Evolutionary conservation across 2,113 vertebrate species (phyloP).

Genomic region (Pachycephala philippinensis): DNA sequence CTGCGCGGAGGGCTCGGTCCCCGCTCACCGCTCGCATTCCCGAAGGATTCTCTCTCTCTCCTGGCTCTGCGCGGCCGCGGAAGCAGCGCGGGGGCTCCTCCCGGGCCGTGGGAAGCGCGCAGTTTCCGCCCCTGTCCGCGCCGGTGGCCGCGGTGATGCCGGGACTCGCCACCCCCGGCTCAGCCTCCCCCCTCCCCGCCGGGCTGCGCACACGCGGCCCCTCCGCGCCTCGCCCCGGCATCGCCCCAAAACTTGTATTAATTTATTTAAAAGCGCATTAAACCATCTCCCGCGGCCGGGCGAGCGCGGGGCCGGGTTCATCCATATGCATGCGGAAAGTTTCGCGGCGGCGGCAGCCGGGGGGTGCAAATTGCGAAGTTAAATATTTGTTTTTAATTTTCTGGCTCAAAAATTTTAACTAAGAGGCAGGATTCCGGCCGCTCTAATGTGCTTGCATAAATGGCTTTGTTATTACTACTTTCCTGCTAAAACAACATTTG

Average conservation of each 20-base stretch:
- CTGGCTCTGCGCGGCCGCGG: neutral
- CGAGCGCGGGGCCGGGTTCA: neutral
- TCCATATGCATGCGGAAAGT: constrained; percentile 59
- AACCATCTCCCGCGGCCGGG: neutral
- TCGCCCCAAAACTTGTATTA: neutral
- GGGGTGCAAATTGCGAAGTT: constrained; percentile 65
- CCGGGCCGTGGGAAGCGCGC: neutral
- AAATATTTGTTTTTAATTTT: constrained; percentile 84
- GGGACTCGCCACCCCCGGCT: neutral
- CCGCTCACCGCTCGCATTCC: neutral
- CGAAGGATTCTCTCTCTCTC: neutral
- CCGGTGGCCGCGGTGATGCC: neutral
- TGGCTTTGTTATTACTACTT: constrained; percentile 21
- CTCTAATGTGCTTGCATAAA: constrained; percentile 56
- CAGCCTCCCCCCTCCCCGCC: neutral
- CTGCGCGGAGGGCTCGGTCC: neutral
- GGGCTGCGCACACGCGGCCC: neutral
- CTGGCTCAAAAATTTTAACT: constrained; percentile 73
- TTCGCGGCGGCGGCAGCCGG: constrained; percentile 17
- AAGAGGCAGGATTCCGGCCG: constrained; percentile 49
- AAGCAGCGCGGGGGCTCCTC: neutral
- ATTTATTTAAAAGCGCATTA: constrained; percentile 1
- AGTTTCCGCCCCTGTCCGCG: neutral
- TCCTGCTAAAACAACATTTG: constrained; percentile 46
- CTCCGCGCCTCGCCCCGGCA: neutral